Evolutionary conservation across 2,113 vertebrate species (phyloP).

Genomic region (Lepidothrix coronata): DNA sequence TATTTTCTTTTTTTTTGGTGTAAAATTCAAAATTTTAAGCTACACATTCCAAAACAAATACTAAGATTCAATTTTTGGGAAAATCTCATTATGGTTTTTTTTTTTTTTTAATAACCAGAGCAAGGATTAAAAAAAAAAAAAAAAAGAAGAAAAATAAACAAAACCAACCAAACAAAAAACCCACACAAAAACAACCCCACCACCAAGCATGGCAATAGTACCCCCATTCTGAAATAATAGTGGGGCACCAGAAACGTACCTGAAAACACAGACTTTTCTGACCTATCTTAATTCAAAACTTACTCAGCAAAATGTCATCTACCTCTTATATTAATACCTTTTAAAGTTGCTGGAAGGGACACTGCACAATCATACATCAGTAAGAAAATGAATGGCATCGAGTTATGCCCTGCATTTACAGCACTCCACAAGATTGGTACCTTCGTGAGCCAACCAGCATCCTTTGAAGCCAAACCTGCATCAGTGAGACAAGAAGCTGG

Average conservation of each 20-base stretch:
- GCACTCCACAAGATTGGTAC: background rate
- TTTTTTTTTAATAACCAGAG: background rate
- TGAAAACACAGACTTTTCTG: background rate
- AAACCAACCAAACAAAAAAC: accelerated
- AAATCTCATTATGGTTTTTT: background rate
- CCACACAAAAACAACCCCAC: accelerated
- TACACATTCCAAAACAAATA: background rate
- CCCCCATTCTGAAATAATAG: background rate
- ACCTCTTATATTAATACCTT: background rate
- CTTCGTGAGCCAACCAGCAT: background rate
- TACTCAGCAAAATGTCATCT: background rate
- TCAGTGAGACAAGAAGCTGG: background rate
- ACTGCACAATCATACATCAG: background rate
- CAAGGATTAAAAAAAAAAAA: background rate
- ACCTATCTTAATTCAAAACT: background rate
- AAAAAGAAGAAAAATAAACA: background rate
- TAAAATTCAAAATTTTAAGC: background rate
- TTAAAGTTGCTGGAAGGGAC: background rate
- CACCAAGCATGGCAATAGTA: too few species aligned
- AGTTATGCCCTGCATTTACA: background rate
- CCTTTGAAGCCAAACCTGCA: background rate
- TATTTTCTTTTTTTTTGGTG: too few species aligned
- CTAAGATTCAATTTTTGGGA: background rate
- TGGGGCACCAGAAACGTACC: background rate
- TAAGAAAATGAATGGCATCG: background rate